phyloP scores from a whole-genome alignment of 1,140 invertebrate species.

The Arctopsyche grandis region DNA sequence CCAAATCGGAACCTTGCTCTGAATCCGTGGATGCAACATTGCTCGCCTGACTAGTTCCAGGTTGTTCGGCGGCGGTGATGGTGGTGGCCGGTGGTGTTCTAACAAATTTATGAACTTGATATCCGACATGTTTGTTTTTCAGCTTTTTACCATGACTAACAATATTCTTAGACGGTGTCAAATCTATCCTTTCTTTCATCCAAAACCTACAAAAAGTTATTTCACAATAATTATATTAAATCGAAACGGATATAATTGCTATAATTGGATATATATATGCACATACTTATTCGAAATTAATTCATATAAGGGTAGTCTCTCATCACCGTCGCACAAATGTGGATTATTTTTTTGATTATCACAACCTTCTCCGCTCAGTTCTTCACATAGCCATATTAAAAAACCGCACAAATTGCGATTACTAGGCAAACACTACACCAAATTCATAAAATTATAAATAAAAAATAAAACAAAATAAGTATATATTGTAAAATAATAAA shows the following conservation, averaged over 20 bases:
- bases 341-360: slow-evolving; percentile 55
- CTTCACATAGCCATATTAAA: slow-evolving; percentile 71
- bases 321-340: slow-evolving; percentile 52
- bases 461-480: background rate
- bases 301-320: slow-evolving; percentile 58
- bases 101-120: background rate
- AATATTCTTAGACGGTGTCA: background rate
- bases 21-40: background rate
- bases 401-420: slow-evolving; percentile 70
- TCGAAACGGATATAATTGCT: background rate
- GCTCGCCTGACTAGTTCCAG: background rate
- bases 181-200: slow-evolving; percentile 34
- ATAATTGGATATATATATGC: slow-evolving; percentile 26
- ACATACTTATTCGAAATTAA: slow-evolving; percentile 61
- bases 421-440: slow-evolving; percentile 66
- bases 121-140: background rate
- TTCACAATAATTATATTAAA: no score
- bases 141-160: background rate
- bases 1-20: background rate
- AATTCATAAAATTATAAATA: slow-evolving; percentile 19
- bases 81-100: background rate
- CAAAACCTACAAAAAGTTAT: slow-evolving; percentile 15
- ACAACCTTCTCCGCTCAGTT: slow-evolving; percentile 56
- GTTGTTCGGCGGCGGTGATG: background rate
- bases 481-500: background rate